Conservation (phyloP, 2,113 vertebrate species). For the Cynocephalus volans region DNA sequence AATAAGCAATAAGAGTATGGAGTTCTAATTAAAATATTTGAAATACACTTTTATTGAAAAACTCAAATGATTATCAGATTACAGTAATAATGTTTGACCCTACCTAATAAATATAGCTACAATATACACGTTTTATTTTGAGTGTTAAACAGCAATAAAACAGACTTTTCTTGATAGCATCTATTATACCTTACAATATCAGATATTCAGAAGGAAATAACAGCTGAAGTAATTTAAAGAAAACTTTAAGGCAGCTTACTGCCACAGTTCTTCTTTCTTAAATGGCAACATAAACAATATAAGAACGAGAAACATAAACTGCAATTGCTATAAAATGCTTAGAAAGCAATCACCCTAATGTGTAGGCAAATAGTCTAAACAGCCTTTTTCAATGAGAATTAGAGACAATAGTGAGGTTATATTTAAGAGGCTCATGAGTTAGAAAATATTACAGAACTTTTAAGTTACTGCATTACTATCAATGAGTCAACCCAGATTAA, state of each 20-base stretch:
- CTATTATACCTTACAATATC: neutral
- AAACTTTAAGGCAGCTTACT: constrained; percentile 18
- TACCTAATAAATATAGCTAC: neutral
- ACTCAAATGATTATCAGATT: neutral
- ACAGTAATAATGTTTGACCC: neutral
- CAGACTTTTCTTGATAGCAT: neutral
- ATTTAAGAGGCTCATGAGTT: neutral
- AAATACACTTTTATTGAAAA: neutral
- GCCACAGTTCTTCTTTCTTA: neutral
- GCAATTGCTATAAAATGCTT: neutral
- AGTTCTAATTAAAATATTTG: neutral
- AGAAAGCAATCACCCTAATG: neutral
- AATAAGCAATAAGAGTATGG: neutral
- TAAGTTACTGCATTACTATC: neutral
- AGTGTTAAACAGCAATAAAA: constrained; percentile 14
- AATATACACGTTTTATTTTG: neutral
- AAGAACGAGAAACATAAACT: constrained; percentile 40
- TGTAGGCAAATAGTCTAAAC: neutral
- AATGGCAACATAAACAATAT: neutral
- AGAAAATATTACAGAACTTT: neutral
- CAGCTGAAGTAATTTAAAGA: neutral
- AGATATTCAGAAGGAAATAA: constrained; percentile 40
- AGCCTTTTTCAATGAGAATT: neutral
- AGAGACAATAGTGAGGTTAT: neutral
- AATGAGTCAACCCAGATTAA: neutral